Base-by-base conservation (phyloP, 2,888 invertebrate species). In the Apamea sordens region DNA sequence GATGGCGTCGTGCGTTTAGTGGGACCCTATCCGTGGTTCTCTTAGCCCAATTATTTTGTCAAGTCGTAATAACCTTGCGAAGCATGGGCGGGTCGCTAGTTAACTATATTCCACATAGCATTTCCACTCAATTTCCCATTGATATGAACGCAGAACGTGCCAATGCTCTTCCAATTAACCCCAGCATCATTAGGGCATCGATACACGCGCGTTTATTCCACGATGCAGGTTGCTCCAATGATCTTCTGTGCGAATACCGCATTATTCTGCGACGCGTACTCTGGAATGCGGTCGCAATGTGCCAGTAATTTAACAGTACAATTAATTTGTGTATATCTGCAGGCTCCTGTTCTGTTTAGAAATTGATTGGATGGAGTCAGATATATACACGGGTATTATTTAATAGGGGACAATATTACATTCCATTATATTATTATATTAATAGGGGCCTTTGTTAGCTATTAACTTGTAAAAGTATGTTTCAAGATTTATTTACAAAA, bases 201-300 rank as follows among this genome's bases (percentile, higher is more conserved):
- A 64, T 28, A 84, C 73, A 77, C 71, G 50, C 71, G 50, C 59
- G 80, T 73, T 78, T 71, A 86, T 82, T 63, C 77, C 15, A 68
- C 53, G 44, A 32, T 72, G 71, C 74, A 84, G 64, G 76, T 79
- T 68, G 86, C 69, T 53, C 41, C 59, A 79, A 64, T 79, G 65
- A 86, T 86, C 87, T 75, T 74, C 79, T 65, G 84, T 73, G 85
- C 61, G 72, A 59, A 77, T 67, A 73, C 74, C 72, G 32, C 76
- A 76, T 72, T 75, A 84, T 75, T 65, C 87, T 59, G 76, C 67
- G 87, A 87, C 75, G 85, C 85, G 73, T 78, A 59, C 56, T 13
- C 18, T 50, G 85, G 85, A 84, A 85, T 85, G 87, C 63, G 77
- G 69, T 84, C 36, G 75, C 84, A 63, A 87, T 85, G 53, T 84